phyloP scores from a whole-genome alignment of 2,888 invertebrate genomes.

The Flexamia atlantica region DNA sequence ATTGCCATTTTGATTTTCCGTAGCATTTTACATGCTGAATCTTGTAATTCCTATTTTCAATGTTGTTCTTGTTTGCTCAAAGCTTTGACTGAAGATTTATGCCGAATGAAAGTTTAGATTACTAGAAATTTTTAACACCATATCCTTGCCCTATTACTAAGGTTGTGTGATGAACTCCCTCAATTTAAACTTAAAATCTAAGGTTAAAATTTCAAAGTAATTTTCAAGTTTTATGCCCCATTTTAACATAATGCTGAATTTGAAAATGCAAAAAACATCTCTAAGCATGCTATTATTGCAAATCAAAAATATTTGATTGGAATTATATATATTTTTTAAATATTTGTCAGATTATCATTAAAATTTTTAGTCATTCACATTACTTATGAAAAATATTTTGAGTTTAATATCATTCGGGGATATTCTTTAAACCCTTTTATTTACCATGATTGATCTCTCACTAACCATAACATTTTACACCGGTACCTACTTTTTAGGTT shows the following conservation, averaged over 20 bases:
- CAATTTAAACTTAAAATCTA: too few relatives aligned
- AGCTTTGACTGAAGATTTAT: conserved; percentile 12
- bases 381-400: too few relatives aligned
- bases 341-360: too few relatives aligned
- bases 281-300: too few relatives aligned
- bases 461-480: conserved; percentile 7
- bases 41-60: not conserved
- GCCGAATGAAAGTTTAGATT: not conserved
- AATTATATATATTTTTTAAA: too few relatives aligned
- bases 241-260: too few relatives aligned
- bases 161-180: not conserved
- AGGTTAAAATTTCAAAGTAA: too few relatives aligned
- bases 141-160: not conserved
- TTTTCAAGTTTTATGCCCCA: too few relatives aligned
- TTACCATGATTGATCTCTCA: conserved; percentile 45
- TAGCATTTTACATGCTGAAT: conserved; percentile 1
- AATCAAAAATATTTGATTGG: too few relatives aligned
- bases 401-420: not conserved
- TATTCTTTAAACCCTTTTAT: not conserved
- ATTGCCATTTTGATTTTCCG: conserved; percentile 59
- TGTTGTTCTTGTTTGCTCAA: conserved; percentile 47
- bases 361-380: too few relatives aligned
- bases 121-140: not conserved
- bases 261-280: too few relatives aligned
- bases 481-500: conserved; percentile 16